Evolutionary conservation across 2,888 invertebrate species (phyloP).

Genomic region (Drosophila kokeensis): DNA sequence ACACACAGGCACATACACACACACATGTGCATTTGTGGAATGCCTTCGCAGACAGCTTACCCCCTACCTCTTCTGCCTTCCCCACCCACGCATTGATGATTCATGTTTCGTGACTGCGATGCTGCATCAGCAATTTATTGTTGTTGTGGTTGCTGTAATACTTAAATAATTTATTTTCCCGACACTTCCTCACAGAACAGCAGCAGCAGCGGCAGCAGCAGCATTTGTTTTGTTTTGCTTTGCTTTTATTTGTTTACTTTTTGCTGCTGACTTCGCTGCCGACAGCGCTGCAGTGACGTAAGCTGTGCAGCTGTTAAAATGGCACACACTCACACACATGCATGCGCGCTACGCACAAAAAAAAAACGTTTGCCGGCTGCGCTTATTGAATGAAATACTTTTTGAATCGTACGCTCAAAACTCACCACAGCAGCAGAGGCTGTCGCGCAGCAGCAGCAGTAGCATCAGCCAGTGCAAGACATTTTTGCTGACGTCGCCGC

Average conservation of each 20-base stretch:
- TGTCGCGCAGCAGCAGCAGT: conserved; percentile 9
- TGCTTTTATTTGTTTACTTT: conserved; percentile 72
- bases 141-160: conserved; percentile 42
- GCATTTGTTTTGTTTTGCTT: conserved; percentile 38
- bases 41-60: conserved; percentile 55
- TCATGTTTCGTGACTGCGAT: conserved; percentile 65
- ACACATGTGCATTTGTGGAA: conserved; percentile 31
- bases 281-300: conserved; percentile 58
- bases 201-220: conserved; percentile 26
- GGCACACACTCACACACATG: conserved; percentile 38
- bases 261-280: conserved; percentile 32
- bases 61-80: not conserved
- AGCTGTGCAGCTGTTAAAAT: conserved; percentile 65
- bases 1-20: conserved; percentile 11
- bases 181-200: conserved; percentile 57
- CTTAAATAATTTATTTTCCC: conserved; percentile 62
- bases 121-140: conserved; percentile 41
- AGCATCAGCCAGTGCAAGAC: conserved; percentile 34
- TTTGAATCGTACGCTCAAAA: conserved; percentile 48
- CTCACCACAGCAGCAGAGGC: conserved; percentile 54
- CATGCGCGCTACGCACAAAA: conserved; percentile 5
- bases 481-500: conserved; percentile 31
- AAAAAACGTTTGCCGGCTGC: conserved; percentile 65
- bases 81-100: conserved; percentile 58
- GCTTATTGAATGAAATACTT: conserved; percentile 71